phyloP scores from a whole-genome alignment of 2,797 vertebrate species.

The Schizopygopsis pylzovi region DNA sequence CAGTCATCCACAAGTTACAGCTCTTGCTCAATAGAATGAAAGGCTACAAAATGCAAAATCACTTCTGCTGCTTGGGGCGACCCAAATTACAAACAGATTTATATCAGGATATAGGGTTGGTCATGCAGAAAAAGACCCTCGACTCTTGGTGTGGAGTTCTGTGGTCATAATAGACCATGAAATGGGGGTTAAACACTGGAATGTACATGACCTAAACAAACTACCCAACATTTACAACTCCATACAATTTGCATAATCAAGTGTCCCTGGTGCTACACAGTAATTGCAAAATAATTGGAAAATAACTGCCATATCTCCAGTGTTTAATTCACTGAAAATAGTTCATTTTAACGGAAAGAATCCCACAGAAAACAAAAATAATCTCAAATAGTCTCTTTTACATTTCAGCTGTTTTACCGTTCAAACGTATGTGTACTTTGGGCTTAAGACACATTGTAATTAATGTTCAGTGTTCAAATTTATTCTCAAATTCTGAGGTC shows the following conservation, averaged over 20 bases:
- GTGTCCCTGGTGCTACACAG: constrained; percentile 61
- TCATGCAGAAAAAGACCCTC: constrained; percentile 60
- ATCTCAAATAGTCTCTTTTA: not conserved
- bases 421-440: not conserved
- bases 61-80: constrained; percentile 56
- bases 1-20: constrained; percentile 41
- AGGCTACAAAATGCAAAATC: constrained; percentile 53
- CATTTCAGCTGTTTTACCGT: not conserved
- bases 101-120: constrained; percentile 50
- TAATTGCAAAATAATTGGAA: constrained; percentile 36
- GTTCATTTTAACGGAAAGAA: constrained; percentile 16
- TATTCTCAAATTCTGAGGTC: not conserved
- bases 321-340: constrained; percentile 1
- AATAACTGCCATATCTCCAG: constrained; percentile 41
- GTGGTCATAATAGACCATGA: constrained; percentile 77
- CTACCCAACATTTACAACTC: constrained; percentile 66
- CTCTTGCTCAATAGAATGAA: constrained; percentile 40
- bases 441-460: not conserved
- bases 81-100: constrained; percentile 69
- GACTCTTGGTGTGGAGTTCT: constrained; percentile 70
- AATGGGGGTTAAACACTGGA: constrained; percentile 78
- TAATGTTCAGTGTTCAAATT: not conserved
- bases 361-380: constrained; percentile 1
- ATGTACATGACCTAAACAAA: constrained; percentile 71
- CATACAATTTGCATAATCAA: constrained; percentile 77